Evolutionary conservation across 1,140 invertebrate genomes (phyloP), one percentile per base, ranked within the genome.

Genomic region (Lordiphosa collinella): DNA sequence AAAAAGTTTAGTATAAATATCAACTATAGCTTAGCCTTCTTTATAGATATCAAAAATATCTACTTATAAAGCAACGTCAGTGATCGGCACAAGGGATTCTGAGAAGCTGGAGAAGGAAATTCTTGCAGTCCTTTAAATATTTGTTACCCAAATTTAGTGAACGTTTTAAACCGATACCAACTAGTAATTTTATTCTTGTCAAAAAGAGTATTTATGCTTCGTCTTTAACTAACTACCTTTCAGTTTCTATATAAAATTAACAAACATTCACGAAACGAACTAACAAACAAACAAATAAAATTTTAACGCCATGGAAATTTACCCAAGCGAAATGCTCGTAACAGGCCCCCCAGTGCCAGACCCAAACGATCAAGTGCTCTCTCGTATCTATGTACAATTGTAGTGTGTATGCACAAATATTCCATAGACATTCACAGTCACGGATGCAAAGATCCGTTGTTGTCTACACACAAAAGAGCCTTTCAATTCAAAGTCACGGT

Each of bases 241-340:
- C 32, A 53, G 29, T 64, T 61, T 52, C 51, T 80, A 46, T 55
- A 65, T 47, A 38, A 43, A 66, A 57, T 54, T 48, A 37, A 52
- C 60, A 54, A 58, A 60, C 29, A 40, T 16, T 35, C 48, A 74
- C 57, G 73, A 63, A 52, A 51, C 16, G 18, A 58, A 51, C 58
- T 60, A 72, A 71, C 76, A 82, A 82, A 76, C 78, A 82, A 82
- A 84, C 78, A 82, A 76, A 82, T 68, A 82, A 72, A 72, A 67
- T 72, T 69, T 72, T 58, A 80, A 80, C 54, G 71, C 72, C 70
- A 72, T 84, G 76, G 76, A 82, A 82, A 82, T 76, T 82, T 78
- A 71, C 78, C 54, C 48, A 64, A 63, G 58, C 52, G 41, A 67
- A 67, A 67, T 44, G 41, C 40, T 18, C 18, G 40, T 22, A 18